Percentiles rank a stretch among this genome's conserved stretches.
These are phyloP conservation scores for Cydia fagiglandana DNA, from an alignment of 1,140 invertebrate species.

Conservation along the genomic window DNA sequence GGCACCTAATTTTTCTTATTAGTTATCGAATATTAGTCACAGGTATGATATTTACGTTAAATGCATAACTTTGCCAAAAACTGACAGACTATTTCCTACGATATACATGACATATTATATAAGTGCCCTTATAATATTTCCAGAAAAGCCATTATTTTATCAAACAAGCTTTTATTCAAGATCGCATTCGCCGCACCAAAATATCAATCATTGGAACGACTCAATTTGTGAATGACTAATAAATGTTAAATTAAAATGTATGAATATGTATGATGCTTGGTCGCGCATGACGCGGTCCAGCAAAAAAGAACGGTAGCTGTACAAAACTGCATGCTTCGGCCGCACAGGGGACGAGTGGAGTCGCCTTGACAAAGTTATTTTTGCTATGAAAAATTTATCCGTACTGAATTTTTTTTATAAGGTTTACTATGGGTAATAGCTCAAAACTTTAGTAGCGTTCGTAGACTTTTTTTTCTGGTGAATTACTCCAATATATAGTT, in stretches of 20 bases:
- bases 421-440: background rate
- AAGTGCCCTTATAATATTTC: no score
- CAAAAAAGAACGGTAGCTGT: conserved; percentile 70
- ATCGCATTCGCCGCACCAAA: conserved; percentile 33
- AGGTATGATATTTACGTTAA: no score
- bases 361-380: conserved; percentile 34
- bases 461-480: no score
- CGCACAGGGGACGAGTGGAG: conserved; percentile 67
- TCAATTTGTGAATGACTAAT: conserved; percentile 44
- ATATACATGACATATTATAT: no score
- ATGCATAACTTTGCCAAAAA: no score
- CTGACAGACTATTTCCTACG: no score
- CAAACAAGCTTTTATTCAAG: background rate
- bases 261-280: conserved; percentile 64
- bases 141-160: no score
- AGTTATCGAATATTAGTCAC: no score
- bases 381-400: no score
- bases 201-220: conserved; percentile 43
- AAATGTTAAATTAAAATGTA: conserved; percentile 65
- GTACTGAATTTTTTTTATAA: conserved; percentile 10
- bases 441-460: background rate
- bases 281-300: conserved; percentile 64
- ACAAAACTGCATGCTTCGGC: conserved; percentile 63
- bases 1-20: no score
- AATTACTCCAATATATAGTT: no score